phyloP scores from a whole-genome alignment of 1,140 invertebrate species.

The Platorchestia sp. region DNA sequence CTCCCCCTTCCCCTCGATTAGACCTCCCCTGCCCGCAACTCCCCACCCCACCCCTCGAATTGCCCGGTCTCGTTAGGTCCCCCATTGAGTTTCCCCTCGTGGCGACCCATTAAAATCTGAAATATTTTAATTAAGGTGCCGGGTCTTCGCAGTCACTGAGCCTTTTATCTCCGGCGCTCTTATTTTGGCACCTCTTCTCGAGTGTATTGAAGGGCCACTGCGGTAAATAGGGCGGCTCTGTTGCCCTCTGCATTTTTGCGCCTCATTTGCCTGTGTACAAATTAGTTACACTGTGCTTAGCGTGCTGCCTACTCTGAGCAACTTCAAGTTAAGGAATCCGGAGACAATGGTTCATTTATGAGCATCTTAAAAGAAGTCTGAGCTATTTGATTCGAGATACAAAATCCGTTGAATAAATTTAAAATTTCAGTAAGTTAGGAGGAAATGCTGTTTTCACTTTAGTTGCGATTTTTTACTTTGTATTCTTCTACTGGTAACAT shows the following conservation, averaged over 20 bases:
- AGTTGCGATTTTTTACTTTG: not conserved
- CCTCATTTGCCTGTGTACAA: not conserved
- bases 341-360: not conserved
- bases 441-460: too few species aligned
- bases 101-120: constrained; percentile 51
- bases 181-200: constrained; percentile 17
- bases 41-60: not conserved
- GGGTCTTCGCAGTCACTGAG: constrained; percentile 37
- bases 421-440: not conserved
- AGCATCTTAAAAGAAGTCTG: not conserved
- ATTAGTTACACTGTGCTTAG: not conserved
- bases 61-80: constrained; percentile 26
- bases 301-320: not conserved
- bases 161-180: constrained; percentile 24
- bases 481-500: not conserved
- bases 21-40: not conserved
- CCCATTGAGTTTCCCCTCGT: not conserved
- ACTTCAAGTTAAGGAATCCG: not conserved
- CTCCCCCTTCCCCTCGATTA: not conserved
- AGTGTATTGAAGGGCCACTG: constrained; percentile 20
- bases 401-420: not conserved
- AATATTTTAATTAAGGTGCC: constrained; percentile 53
- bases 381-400: not conserved
- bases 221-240: not conserved
- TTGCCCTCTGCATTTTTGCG: not conserved